Conservation (phyloP, 2,113 vertebrate species). For the Oxygymnocypris stewartii region DNA sequence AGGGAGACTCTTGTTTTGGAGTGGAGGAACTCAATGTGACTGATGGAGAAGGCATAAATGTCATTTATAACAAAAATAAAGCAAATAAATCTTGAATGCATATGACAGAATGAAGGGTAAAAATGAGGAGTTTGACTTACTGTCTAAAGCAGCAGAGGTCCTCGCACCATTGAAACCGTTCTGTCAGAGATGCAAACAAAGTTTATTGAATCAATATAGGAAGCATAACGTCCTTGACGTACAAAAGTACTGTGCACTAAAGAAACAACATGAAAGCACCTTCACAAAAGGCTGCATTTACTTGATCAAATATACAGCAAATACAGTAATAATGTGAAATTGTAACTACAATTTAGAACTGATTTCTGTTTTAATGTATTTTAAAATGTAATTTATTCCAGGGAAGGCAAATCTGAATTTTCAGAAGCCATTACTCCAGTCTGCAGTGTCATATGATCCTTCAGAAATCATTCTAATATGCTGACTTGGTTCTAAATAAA, state of each 20-base stretch:
- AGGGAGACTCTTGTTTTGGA: slow-evolving; percentile 83
- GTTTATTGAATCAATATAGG: neutral
- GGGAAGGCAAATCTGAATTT: neutral
- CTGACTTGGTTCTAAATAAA: neutral
- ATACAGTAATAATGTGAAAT: neutral
- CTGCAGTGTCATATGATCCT: neutral
- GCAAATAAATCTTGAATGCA: neutral
- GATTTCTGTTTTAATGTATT: neutral
- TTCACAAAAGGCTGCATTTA: neutral
- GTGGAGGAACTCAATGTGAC: slow-evolving; percentile 80
- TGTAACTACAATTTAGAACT: neutral
- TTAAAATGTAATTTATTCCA: neutral
- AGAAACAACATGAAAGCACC: neutral
- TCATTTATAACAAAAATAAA: neutral
- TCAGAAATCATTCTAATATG: neutral
- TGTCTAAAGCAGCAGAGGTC: slow-evolving; percentile 82
- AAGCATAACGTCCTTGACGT: neutral
- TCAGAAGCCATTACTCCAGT: neutral
- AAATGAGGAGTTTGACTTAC: slow-evolving; percentile 76
- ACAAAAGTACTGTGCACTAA: neutral
- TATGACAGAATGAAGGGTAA: slow-evolving; percentile 3
- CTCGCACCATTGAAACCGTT: slow-evolving; percentile 85
- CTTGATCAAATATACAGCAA: neutral
- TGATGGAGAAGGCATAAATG: slow-evolving; percentile 57
- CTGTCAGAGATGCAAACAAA: slow-evolving; percentile 70